phyloP scores from a whole-genome alignment of 2,113 vertebrate genomes.

The Hipposideros armiger region DNA sequence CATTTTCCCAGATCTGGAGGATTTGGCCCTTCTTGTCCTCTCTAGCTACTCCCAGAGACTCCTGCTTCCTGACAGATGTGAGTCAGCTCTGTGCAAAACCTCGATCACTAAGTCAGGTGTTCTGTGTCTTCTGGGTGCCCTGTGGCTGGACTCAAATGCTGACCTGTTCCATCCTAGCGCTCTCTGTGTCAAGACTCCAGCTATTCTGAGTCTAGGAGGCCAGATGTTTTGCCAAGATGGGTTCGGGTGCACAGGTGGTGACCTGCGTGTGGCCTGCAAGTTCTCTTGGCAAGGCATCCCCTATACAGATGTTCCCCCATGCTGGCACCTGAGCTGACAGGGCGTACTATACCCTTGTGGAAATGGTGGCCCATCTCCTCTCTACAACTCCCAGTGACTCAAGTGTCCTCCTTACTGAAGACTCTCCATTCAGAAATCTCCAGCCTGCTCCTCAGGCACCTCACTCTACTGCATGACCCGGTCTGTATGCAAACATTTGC shows the following conservation, averaged over 20 bases:
- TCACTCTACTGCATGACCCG: conserved; percentile 6
- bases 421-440: background rate
- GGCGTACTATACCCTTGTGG: accelerated
- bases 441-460: background rate
- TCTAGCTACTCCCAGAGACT: background rate
- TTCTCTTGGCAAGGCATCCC: background rate
- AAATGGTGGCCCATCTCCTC: background rate
- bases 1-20: background rate
- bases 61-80: background rate
- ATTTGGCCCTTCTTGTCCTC: background rate
- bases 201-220: background rate
- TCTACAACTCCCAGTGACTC: background rate
- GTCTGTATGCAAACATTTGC: conserved; percentile 50
- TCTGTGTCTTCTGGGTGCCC: background rate
- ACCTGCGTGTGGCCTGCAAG: background rate
- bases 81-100: conserved; percentile 3
- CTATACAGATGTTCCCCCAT: background rate
- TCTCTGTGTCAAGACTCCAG: background rate
- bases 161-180: background rate
- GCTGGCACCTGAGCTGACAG: background rate
- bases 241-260: background rate
- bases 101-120: background rate
- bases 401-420: background rate
- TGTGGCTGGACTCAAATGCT: background rate
- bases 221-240: background rate